These are phyloP conservation scores for Dipus sagitta DNA, from an alignment of 2,797 vertebrate genomes.

Conservation along the genomic window DNA sequence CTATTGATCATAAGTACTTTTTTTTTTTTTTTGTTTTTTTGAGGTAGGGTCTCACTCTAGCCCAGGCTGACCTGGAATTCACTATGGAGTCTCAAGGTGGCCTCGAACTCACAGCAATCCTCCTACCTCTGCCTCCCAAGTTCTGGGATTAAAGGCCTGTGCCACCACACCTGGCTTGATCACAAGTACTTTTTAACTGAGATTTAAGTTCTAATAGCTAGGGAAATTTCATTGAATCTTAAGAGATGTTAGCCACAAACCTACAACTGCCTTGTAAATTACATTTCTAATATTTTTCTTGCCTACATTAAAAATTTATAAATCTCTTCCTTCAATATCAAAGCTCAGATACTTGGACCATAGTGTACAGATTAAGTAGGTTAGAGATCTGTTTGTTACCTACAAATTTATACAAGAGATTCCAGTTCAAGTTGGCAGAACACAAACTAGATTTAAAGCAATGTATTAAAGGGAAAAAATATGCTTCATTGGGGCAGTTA, in stretches of 20 bases:
- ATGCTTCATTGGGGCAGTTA: slow-evolving; percentile 18
- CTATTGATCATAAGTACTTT: not conserved
- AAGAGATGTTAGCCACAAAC: slow-evolving; percentile 36
- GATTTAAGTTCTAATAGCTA: too few species aligned
- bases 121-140: too few species aligned
- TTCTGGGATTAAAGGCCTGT: too few species aligned
- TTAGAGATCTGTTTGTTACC: slow-evolving; percentile 36
- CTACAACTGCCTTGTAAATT: not conserved
- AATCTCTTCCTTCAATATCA: not conserved
- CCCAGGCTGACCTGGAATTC: too few species aligned
- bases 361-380: not conserved
- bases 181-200: slow-evolving; percentile 26
- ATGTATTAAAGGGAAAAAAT: slow-evolving; percentile 61
- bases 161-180: too few species aligned
- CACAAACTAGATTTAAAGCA: slow-evolving; percentile 63
- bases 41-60: not conserved
- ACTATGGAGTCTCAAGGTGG: too few species aligned
- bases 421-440: slow-evolving; percentile 62
- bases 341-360: not conserved
- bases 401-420: slow-evolving; percentile 40
- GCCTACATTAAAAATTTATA: too few species aligned
- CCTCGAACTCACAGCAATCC: too few species aligned
- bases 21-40: not conserved
- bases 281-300: too few species aligned
- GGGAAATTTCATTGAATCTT: not conserved